Conservation (phyloP, 2,888 invertebrate genomes). For the Cactoblastis cactorum region DNA sequence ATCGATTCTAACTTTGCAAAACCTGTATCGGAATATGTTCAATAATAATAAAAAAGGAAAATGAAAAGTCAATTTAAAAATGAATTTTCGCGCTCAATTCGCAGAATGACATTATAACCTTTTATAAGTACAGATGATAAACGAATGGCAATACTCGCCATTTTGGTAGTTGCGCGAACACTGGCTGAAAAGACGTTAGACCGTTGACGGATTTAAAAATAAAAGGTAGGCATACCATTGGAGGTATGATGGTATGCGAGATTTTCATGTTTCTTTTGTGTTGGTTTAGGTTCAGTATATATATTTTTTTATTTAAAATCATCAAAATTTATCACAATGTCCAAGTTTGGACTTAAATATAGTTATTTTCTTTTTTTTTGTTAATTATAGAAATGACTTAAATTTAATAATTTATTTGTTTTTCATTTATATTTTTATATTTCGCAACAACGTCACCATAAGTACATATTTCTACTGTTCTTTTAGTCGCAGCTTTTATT, state of each 20-base stretch:
- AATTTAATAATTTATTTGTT: too few relatives aligned
- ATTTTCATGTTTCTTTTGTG: conserved; percentile 33
- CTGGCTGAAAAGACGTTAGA: conserved; percentile 50
- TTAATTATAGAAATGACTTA: too few relatives aligned
- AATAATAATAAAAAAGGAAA: neutral
- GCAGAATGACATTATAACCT: conserved; percentile 1
- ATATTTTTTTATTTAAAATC: neutral
- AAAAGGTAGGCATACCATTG: conserved; percentile 51
- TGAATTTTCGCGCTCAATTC: conserved; percentile 1
- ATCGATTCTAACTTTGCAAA: conserved; percentile 7
- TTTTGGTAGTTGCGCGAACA: conserved; percentile 42
- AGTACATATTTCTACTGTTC: too few relatives aligned
- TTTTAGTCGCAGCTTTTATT: too few relatives aligned
- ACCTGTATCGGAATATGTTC: neutral
- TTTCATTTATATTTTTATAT: too few relatives aligned
- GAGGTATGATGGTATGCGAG: conserved; percentile 45
- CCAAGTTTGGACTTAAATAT: too few relatives aligned
- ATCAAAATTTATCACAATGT: too few relatives aligned
- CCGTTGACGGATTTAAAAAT: conserved; percentile 71
- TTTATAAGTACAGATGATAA: conserved; percentile 2
- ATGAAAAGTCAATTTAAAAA: neutral
- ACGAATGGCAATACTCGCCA: conserved; percentile 35
- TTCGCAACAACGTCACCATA: too few relatives aligned
- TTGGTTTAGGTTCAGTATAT: conserved; percentile 39
- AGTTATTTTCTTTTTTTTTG: too few relatives aligned